These are phyloP conservation scores for Etheostoma nigrum DNA, from an alignment of 2,797 vertebrate species.

Conservation along the genomic window DNA sequence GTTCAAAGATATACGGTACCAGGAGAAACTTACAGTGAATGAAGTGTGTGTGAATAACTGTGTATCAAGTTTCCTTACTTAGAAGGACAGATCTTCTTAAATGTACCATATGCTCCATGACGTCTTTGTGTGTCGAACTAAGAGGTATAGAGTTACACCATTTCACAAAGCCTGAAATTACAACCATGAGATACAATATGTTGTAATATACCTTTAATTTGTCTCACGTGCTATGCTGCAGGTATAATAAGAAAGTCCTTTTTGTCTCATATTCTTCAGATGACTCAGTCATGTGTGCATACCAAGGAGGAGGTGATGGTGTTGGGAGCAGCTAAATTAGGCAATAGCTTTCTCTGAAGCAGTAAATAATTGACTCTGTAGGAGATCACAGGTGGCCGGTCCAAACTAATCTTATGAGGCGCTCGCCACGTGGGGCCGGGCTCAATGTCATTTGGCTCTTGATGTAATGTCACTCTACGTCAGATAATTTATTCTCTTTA, in stretches of 20 bases:
- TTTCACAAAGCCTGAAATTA: conserved; percentile 23
- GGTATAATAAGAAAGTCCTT: neutral
- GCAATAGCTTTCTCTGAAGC: neutral
- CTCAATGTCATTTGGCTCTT: conserved; percentile 12
- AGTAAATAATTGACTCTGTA: conserved; percentile 3
- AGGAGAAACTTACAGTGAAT: conserved; percentile 19
- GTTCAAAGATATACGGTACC: neutral
- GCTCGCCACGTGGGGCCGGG: rapidly evolving
- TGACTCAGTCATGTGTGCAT: conserved; percentile 41
- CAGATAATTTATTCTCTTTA: neutral
- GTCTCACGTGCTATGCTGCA: neutral
- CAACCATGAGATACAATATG: neutral
- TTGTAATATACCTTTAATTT: conserved; percentile 4
- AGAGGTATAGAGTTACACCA: conserved; percentile 15
- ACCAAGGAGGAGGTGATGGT: conserved; percentile 28
- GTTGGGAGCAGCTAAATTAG: conserved; percentile 26
- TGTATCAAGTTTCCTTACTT: neutral
- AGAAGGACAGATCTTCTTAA: neutral
- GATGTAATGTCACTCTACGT: neutral
- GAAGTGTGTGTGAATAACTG: neutral
- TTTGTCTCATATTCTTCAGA: conserved; percentile 1
- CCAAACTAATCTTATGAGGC: neutral
- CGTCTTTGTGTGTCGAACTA: neutral
- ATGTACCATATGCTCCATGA: conserved; percentile 25
- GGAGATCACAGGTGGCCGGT: neutral